Conservation (phyloP, 2,113 vertebrate species). For the Sinocyclocheilus maitianheensis region DNA sequence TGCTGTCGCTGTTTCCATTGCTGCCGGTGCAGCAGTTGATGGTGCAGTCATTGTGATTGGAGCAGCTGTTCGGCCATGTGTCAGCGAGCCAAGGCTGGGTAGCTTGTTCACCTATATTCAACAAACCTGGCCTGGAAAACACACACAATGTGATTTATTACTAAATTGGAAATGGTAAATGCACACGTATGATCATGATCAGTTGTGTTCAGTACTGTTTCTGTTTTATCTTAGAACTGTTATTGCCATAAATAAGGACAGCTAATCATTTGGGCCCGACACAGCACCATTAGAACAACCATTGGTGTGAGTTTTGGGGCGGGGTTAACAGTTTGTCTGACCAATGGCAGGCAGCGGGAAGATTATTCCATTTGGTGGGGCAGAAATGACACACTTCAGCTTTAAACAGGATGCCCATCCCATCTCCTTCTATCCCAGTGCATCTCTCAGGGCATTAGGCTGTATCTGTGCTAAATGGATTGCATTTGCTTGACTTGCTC, state of each 20-base stretch:
- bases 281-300: background rate
- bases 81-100: conserved; percentile 96
- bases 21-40: conserved; percentile 96
- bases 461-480: conserved; percentile 67
- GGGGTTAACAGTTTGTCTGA: background rate
- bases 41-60: conserved; percentile 95
- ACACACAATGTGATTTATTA: conserved; percentile 32
- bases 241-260: background rate
- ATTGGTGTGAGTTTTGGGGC: background rate
- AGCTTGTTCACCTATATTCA: conserved; percentile 92
- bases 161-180: background rate
- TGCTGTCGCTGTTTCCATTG: conserved; percentile 95
- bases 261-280: background rate
- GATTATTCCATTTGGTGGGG: background rate
- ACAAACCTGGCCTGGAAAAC: conserved; percentile 86
- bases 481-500: conserved; percentile 67
- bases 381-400: background rate
- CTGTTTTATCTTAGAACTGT: background rate
- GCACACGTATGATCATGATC: background rate
- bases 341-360: background rate
- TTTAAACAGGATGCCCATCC: conserved; percentile 1
- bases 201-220: background rate
- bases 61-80: conserved; percentile 97
- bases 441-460: conserved; percentile 52
- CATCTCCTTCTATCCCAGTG: conserved; percentile 8